Conservation (phyloP, 1,140 invertebrate genomes). For the Drosophila eugracilis region DNA sequence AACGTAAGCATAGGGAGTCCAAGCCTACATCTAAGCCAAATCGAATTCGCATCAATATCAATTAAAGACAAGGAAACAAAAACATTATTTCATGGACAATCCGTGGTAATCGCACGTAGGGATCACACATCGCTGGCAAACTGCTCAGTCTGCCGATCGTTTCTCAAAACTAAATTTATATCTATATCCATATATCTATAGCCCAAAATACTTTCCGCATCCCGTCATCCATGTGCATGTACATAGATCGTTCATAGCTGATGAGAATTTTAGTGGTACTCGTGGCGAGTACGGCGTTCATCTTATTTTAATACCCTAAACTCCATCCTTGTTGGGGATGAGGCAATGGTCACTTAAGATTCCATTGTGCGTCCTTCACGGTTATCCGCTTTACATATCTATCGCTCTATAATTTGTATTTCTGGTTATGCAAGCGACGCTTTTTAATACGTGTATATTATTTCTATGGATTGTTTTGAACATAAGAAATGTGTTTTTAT, state of each 20-base stretch:
- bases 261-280: neutral
- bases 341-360: neutral
- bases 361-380: neutral
- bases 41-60: slow-evolving; percentile 48
- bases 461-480: slow-evolving; percentile 72
- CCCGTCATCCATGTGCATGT: slow-evolving; percentile 24
- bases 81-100: slow-evolving; percentile 63
- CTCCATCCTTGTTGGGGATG: slow-evolving; percentile 1
- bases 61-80: slow-evolving; percentile 40
- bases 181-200: neutral
- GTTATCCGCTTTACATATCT: slow-evolving; percentile 14
- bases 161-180: neutral
- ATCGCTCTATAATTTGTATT: slow-evolving; percentile 35
- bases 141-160: neutral
- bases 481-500: slow-evolving; percentile 79
- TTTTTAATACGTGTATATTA: slow-evolving; percentile 63
- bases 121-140: slow-evolving; percentile 30
- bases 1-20: slow-evolving; percentile 74
- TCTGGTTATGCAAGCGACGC: slow-evolving; percentile 57
- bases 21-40: slow-evolving; percentile 78
- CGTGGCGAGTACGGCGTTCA: slow-evolving; percentile 3
- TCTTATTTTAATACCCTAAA: slow-evolving; percentile 17
- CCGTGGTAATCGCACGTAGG: slow-evolving; percentile 44
- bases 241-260: slow-evolving; percentile 30
- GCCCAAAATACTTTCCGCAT: slow-evolving; percentile 2